phyloP scores from a whole-genome alignment of 2,113 vertebrate species.

The Tympanuchus pallidicinctus region DNA sequence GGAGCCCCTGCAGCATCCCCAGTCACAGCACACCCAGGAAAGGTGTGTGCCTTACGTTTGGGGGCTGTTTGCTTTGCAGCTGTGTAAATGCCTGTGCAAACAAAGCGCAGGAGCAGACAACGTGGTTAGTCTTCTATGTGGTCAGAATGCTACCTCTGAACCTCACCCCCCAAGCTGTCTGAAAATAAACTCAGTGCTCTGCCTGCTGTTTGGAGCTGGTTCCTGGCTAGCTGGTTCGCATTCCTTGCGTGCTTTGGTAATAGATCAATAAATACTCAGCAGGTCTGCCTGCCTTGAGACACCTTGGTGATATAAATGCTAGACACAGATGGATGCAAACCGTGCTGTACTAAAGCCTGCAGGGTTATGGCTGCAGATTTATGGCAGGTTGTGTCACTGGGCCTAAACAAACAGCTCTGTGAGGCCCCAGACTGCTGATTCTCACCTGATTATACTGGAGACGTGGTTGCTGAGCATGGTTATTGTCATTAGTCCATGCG shows the following conservation, averaged over 20 bases:
- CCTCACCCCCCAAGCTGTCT: neutral
- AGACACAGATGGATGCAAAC: neutral
- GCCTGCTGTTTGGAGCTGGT: neutral
- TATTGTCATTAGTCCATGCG: neutral
- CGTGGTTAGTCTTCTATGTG: neutral
- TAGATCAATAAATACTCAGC: neutral
- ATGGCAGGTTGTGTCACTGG: neutral
- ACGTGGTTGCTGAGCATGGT: accelerated
- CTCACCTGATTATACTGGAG: neutral
- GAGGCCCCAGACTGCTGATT: neutral
- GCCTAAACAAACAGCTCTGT: neutral
- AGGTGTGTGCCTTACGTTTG: neutral
- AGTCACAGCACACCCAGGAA: neutral
- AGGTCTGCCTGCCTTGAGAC: neutral
- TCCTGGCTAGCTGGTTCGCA: neutral
- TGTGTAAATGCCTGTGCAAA: neutral
- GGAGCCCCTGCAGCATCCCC: neutral
- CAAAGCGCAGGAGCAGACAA: neutral
- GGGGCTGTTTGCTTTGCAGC: neutral
- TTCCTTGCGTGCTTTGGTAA: constrained; percentile 9
- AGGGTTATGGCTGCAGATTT: neutral
- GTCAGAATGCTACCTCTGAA: neutral
- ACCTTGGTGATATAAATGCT: neutral
- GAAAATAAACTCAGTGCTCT: neutral
- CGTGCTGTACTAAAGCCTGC: neutral